Conservation (phyloP, 2,113 vertebrate species). For the Pangasianodon gigas region DNA sequence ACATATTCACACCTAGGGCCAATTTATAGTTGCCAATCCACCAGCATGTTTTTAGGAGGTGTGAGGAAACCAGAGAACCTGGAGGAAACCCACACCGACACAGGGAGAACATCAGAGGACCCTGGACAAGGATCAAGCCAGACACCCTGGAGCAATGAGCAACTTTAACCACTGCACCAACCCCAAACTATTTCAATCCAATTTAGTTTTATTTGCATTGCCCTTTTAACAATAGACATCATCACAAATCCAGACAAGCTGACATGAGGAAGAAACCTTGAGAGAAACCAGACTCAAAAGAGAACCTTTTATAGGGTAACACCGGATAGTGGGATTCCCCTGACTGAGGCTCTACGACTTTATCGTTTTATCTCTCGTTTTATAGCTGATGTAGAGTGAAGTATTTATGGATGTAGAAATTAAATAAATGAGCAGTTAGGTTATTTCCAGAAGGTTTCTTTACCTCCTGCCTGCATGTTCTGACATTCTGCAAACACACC, state of each 20-base stretch:
- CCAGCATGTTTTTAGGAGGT: not conserved
- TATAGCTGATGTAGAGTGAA: not conserved
- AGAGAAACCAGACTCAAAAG: not conserved
- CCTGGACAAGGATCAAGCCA: too few relatives aligned
- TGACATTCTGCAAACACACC: not conserved
- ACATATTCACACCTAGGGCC: not conserved
- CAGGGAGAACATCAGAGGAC: not conserved
- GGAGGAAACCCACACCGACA: not conserved
- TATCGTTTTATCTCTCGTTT: not conserved
- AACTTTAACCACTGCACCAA: not conserved
- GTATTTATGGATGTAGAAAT: not conserved
- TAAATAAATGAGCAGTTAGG: slow-evolving; percentile 16
- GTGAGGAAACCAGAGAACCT: not conserved
- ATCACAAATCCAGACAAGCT: not conserved
- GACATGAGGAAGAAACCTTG: not conserved
- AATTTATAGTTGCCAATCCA: not conserved
- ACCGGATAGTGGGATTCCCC: not conserved
- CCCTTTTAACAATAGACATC: not conserved
- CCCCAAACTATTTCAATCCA: not conserved
- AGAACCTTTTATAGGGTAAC: not conserved
- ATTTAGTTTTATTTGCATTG: not conserved
- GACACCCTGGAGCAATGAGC: not conserved
- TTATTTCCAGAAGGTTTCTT: slow-evolving; percentile 2
- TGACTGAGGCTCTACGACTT: not conserved
- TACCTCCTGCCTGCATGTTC: not conserved